Percentiles rank a stretch among this genome's conserved stretches.
These are phyloP conservation scores for Andrena camellia DNA, from an alignment of 2,888 invertebrate species.

Conservation along the genomic window DNA sequence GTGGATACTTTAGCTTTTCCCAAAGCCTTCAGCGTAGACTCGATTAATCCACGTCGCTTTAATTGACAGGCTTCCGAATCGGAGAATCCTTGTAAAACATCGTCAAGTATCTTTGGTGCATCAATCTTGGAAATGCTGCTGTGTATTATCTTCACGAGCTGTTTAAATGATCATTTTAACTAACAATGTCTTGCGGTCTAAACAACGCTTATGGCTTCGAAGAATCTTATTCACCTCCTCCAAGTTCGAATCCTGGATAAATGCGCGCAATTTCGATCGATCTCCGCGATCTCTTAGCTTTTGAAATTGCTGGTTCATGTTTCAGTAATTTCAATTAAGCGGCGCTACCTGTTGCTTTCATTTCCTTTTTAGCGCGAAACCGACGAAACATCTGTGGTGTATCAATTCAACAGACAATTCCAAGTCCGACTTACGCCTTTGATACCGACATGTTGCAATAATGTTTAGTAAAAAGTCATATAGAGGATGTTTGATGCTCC, in stretches of 20 bases:
- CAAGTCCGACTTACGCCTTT: not conserved
- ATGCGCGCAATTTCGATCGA: slow-evolving; percentile 21
- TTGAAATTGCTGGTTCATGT: slow-evolving; percentile 30
- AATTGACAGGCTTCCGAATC: slow-evolving; percentile 73
- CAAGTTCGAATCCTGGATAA: slow-evolving; percentile 18
- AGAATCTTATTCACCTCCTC: slow-evolving; percentile 40
- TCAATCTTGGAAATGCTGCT: slow-evolving; percentile 76
- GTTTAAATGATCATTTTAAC: slow-evolving; percentile 23
- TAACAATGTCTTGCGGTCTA: slow-evolving; percentile 86
- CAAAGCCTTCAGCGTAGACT: slow-evolving; percentile 83
- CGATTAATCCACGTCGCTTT: slow-evolving; percentile 79
- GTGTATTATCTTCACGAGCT: slow-evolving; percentile 79
- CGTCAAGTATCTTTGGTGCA: slow-evolving; percentile 77
- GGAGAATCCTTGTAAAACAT: slow-evolving; percentile 77
- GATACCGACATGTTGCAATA: not conserved
- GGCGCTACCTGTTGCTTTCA: not conserved
- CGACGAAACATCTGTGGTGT: too few species aligned
- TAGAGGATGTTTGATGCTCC: not conserved
- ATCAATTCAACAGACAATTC: not conserved
- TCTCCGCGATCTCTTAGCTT: not conserved
- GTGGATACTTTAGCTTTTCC: slow-evolving; percentile 83
- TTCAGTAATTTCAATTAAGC: not conserved
- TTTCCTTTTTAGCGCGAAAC: not conserved
- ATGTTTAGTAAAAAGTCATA: not conserved
- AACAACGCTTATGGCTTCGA: not conserved